Percentiles rank a stretch among this genome's conserved stretches.
phyloP scores from a whole-genome alignment of 2,113 vertebrate species.

The Megaceryle maxima region DNA sequence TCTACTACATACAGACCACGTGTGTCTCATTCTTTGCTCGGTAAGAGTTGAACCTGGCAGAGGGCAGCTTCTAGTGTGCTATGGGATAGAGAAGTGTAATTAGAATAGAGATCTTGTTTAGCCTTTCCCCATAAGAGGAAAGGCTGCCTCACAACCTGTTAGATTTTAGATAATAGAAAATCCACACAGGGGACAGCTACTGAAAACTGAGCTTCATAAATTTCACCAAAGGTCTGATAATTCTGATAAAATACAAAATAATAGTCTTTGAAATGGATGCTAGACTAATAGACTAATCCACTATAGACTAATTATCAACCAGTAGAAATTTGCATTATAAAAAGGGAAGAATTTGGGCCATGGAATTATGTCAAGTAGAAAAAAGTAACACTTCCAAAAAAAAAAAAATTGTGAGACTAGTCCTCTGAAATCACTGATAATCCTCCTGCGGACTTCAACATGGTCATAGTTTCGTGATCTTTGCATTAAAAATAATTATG shows the following conservation, averaged over 20 bases:
- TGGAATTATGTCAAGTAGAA: neutral
- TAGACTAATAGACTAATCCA: neutral
- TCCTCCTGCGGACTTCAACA: neutral
- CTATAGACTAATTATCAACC: neutral
- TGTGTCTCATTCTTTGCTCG: neutral
- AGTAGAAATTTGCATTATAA: neutral
- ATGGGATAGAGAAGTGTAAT: neutral
- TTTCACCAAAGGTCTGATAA: neutral
- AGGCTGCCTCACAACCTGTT: neutral
- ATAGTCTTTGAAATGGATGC: neutral
- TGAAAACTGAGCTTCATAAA: conserved; percentile 46
- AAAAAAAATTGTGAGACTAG: neutral
- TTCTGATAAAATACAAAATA: conserved; percentile 11
- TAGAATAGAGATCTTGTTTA: neutral
- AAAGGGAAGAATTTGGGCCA: neutral
- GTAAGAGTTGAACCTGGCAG: neutral
- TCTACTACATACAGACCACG: neutral
- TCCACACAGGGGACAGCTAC: neutral
- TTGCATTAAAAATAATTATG: neutral
- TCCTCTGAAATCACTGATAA: neutral
- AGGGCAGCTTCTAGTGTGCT: neutral
- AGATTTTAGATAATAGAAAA: conserved; percentile 40
- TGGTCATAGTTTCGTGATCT: neutral
- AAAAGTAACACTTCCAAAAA: neutral
- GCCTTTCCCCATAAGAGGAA: neutral